phyloP scores from a whole-genome alignment of 2,797 vertebrate species.

The Acipenser ruthenus region DNA sequence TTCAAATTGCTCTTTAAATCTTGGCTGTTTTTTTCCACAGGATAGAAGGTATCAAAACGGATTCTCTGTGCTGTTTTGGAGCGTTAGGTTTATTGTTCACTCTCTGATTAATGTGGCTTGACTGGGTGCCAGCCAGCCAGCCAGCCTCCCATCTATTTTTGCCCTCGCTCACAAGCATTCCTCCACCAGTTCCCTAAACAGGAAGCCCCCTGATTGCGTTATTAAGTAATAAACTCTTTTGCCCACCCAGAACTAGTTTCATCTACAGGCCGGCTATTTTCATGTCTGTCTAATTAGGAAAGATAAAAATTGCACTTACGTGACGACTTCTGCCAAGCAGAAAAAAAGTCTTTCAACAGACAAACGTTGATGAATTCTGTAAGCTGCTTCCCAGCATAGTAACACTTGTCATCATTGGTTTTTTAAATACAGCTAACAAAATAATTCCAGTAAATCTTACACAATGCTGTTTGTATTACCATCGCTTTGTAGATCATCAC shows the following conservation, averaged over 20 bases:
- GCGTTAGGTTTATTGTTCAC: too few species aligned
- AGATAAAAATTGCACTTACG: neutral
- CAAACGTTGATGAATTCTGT: too few species aligned
- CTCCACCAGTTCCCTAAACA: neutral
- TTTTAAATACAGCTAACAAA: too few species aligned
- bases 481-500: too few species aligned
- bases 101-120: neutral
- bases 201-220: neutral
- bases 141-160: neutral
- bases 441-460: too few species aligned
- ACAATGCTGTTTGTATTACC: too few species aligned
- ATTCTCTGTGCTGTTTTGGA: neutral
- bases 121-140: neutral
- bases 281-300: neutral
- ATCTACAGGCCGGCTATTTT: neutral
- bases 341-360: too few species aligned
- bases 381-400: too few species aligned
- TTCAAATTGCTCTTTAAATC: too few species aligned
- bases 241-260: neutral
- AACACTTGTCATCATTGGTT: too few species aligned
- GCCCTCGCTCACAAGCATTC: neutral
- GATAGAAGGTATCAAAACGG: neutral
- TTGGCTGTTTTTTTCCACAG: too few species aligned
- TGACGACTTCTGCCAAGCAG: neutral
- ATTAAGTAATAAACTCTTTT: neutral